Evolutionary conservation across 2,888 invertebrate genomes (phyloP).

Genomic region (Netelia fuscicornis): DNA sequence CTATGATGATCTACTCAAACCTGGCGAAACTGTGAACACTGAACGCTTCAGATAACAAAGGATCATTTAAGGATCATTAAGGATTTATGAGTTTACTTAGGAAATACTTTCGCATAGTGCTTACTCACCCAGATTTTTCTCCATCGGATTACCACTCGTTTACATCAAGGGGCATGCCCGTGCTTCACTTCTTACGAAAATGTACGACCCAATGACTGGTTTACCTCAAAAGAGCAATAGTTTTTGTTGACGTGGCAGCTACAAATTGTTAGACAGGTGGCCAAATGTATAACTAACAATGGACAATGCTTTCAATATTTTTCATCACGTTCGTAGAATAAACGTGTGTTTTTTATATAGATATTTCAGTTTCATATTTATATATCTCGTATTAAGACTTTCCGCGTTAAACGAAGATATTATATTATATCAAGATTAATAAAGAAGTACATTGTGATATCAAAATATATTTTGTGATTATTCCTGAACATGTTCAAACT

Average conservation of each 20-base stretch:
- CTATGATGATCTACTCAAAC: background rate
- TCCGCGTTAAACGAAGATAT: too few relatives aligned
- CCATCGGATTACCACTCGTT: slow-evolving; percentile 4
- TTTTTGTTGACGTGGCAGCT: background rate
- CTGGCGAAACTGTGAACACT: background rate
- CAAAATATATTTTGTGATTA: too few relatives aligned
- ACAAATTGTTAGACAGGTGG: background rate
- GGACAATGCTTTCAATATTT: background rate
- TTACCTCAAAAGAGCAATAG: background rate
- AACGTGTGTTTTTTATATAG: too few relatives aligned
- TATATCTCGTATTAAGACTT: too few relatives aligned
- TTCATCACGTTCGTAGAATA: background rate
- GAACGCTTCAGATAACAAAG: background rate
- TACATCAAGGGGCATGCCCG: background rate
- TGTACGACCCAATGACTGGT: background rate
- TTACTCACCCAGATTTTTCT: slow-evolving; percentile 1
- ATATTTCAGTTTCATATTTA: too few relatives aligned
- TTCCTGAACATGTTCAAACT: too few relatives aligned
- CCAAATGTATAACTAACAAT: background rate
- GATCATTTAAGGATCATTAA: too few relatives aligned
- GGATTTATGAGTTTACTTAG: background rate
- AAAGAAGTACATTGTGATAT: too few relatives aligned
- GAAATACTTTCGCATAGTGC: background rate
- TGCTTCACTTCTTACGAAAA: background rate
- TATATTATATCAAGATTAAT: too few relatives aligned